These are phyloP conservation scores for Crioceris asparagi DNA, from an alignment of 2,888 invertebrate genomes.

Conservation along the genomic window DNA sequence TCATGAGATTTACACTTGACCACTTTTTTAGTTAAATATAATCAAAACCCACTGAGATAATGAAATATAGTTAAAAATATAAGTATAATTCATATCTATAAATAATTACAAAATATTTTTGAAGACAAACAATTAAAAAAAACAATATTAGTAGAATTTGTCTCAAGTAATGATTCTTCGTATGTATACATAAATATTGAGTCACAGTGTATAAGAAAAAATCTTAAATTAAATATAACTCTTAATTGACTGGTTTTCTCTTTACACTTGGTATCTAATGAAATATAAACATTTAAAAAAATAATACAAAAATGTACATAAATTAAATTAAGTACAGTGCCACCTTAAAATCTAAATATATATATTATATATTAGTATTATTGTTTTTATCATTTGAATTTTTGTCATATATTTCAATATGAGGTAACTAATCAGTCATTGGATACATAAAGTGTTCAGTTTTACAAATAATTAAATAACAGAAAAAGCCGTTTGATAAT, in stretches of 20 bases:
- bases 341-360: slow-evolving; percentile 20
- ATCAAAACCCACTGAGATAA: too few relatives aligned
- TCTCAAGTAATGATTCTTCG: too few relatives aligned
- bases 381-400: slow-evolving; percentile 15
- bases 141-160: too few relatives aligned
- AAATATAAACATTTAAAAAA: slow-evolving; percentile 20
- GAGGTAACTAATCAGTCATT: slow-evolving; percentile 31
- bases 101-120: too few relatives aligned
- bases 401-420: slow-evolving; percentile 19
- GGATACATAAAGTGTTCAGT: slow-evolving; percentile 21
- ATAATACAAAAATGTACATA: slow-evolving; percentile 25
- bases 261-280: slow-evolving; percentile 22
- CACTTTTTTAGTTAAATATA: too few relatives aligned
- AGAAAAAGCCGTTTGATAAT: too few relatives aligned
- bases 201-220: too few relatives aligned
- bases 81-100: too few relatives aligned
- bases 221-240: slow-evolving; percentile 22
- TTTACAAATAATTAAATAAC: too few relatives aligned
- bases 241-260: slow-evolving; percentile 30
- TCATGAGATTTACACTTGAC: too few relatives aligned
- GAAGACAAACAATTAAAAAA: too few relatives aligned
- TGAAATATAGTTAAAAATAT: too few relatives aligned
- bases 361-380: slow-evolving; percentile 5
- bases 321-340: slow-evolving; percentile 30
- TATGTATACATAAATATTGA: slow-evolving; percentile 10